Percentiles rank a stretch among this genome's conserved stretches.
Evolutionary conservation across 2,113 vertebrate genomes (phyloP).

Genomic region (Copsychus sechellarum): DNA sequence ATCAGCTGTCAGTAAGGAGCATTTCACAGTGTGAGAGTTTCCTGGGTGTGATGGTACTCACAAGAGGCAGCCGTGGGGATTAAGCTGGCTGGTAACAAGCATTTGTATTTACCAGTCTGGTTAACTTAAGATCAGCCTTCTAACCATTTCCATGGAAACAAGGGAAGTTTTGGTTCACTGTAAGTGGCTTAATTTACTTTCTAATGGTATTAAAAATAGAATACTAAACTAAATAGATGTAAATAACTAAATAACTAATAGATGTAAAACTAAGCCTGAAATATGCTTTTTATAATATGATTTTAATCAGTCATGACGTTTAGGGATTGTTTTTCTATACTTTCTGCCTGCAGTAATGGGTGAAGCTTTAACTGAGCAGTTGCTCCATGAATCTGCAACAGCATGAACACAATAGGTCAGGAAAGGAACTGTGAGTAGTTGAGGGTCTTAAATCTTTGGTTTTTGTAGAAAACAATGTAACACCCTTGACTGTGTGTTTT

Average conservation of each 20-base stretch:
- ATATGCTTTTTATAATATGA: neutral
- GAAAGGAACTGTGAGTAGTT: neutral
- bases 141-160: slow-evolving; percentile 82
- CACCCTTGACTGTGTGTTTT: neutral
- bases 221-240: neutral
- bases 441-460: neutral
- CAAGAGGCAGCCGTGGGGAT: slow-evolving; percentile 69
- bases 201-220: slow-evolving; percentile 21
- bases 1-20: slow-evolving; percentile 76
- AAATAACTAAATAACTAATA: neutral
- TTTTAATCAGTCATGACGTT: slow-evolving; percentile 37
- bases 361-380: neutral
- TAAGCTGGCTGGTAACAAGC: slow-evolving; percentile 65
- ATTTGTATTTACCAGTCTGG: slow-evolving; percentile 66
- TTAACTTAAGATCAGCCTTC: slow-evolving; percentile 62
- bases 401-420: neutral
- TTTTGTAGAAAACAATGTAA: neutral
- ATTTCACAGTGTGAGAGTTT: slow-evolving; percentile 47
- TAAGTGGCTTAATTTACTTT: slow-evolving; percentile 82
- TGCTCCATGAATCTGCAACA: neutral
- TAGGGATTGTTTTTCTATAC: slow-evolving; percentile 15
- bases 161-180: slow-evolving; percentile 84
- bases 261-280: slow-evolving; percentile 3
- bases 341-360: neutral
- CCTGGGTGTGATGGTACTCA: slow-evolving; percentile 70